A percentile compares a stretch with the other conserved stretches of the same genome.
Evolutionary conservation across 2,113 vertebrate species (phyloP).

Genomic region (Dunckerocampus dactyliophorus): DNA sequence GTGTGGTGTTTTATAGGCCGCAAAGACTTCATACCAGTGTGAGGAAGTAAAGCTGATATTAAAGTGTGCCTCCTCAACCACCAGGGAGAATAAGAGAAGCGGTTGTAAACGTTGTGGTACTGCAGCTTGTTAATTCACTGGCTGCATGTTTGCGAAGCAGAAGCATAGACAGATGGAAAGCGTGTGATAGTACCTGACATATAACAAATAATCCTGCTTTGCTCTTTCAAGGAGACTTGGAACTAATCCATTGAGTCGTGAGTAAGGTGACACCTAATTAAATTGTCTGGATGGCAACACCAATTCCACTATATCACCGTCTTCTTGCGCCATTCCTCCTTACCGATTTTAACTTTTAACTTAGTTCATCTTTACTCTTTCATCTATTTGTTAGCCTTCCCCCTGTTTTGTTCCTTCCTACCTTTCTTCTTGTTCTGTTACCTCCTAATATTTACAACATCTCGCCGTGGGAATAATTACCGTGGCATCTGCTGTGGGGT

Average conservation of each 20-base stretch:
- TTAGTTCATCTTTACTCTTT: constrained; percentile 18
- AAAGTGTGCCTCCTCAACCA: constrained; percentile 19
- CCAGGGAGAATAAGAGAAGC: constrained; percentile 13
- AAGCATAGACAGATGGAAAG: constrained; percentile 54
- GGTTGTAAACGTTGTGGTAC: constrained; percentile 39
- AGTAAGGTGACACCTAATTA: constrained; percentile 77
- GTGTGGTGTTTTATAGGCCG: constrained; percentile 26
- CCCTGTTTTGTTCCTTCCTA: constrained; percentile 24
- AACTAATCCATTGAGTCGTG: constrained; percentile 65
- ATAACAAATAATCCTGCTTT: constrained; percentile 71
- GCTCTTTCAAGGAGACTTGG: constrained; percentile 76
- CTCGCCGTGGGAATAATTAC: constrained; percentile 62
- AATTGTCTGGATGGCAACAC: constrained; percentile 66
- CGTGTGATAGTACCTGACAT: constrained; percentile 61
- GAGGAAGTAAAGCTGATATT: constrained; percentile 32
- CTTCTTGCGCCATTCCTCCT: constrained; percentile 16
- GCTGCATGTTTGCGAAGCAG: constrained; percentile 64
- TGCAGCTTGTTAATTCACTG: constrained; percentile 58
- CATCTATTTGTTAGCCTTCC: constrained; percentile 11
- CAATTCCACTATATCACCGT: constrained; percentile 33
- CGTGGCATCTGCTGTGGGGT: constrained; percentile 61
- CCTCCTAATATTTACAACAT: constrained; percentile 62
- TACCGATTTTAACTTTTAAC: constrained; percentile 29
- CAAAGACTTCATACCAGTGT: constrained; percentile 12
- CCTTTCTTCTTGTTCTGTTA: constrained; percentile 26